Percentiles rank a stretch among this genome's conserved stretches.
phyloP scores from a whole-genome alignment of 2,797 vertebrate genomes.

The Chelonia mydas region DNA sequence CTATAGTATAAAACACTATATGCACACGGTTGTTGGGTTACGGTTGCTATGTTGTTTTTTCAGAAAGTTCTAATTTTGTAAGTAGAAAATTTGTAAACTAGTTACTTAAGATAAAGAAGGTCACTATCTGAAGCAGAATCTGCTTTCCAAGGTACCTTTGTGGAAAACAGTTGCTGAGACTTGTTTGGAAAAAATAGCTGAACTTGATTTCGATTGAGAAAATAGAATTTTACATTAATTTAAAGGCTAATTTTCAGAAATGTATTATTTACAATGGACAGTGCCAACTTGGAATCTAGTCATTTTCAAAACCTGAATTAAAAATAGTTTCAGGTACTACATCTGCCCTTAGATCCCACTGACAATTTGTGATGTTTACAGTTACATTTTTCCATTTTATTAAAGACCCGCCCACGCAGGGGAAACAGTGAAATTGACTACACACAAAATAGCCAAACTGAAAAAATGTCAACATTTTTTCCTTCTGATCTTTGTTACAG shows the following conservation, averaged over 20 bases:
- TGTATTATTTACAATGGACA: neutral
- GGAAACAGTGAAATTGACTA: neutral
- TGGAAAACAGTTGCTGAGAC: neutral
- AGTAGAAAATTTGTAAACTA: neutral
- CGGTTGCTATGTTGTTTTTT: neutral
- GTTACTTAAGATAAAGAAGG: neutral
- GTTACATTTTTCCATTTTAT: neutral
- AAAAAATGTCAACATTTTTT: neutral
- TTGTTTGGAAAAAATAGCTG: rapidly evolving
- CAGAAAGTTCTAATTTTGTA: neutral
- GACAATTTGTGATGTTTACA: neutral
- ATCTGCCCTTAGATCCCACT: neutral
- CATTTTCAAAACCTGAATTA: neutral
- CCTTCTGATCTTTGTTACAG: neutral
- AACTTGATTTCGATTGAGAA: neutral
- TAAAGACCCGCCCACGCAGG: neutral
- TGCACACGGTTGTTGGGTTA: neutral
- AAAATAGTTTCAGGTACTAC: neutral
- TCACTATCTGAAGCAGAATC: neutral
- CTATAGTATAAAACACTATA: neutral
- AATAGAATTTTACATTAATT: conserved; percentile 1
- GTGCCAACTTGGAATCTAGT: neutral
- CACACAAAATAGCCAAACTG: neutral
- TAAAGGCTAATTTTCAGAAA: neutral
- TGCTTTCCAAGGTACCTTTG: neutral